A percentile compares a stretch with the other conserved stretches of the same genome.
phyloP scores from a whole-genome alignment of 2,113 vertebrate species.

The Origma solitaria region DNA sequence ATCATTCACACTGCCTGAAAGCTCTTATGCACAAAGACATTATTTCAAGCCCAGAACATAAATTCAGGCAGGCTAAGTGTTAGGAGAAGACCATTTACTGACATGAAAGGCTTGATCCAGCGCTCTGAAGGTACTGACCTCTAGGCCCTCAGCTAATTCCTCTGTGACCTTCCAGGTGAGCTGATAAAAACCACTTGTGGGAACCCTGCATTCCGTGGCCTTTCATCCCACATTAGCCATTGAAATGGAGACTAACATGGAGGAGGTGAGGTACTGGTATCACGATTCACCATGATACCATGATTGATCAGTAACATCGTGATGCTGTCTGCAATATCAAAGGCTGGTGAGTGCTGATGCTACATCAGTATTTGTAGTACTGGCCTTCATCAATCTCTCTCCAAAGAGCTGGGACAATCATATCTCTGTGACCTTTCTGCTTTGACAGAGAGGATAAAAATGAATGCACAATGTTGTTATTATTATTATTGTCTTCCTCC shows the following conservation, averaged over 20 bases:
- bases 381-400: not conserved
- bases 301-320: not conserved
- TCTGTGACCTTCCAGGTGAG: not conserved
- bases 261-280: not conserved
- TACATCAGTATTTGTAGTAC: not conserved
- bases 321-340: not conserved
- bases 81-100: not conserved
- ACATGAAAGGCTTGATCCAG: not conserved
- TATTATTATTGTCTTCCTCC: not conserved
- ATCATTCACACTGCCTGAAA: not conserved
- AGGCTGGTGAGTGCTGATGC: not conserved
- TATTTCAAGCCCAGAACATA: not conserved
- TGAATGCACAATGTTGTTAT: not conserved
- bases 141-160: not conserved
- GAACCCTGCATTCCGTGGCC: not conserved
- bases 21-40: not conserved
- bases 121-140: not conserved
- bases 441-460: not conserved
- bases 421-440: not conserved
- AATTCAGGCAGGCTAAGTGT: not conserved
- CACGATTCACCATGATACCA: not conserved
- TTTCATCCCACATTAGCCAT: not conserved
- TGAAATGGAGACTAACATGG: not conserved
- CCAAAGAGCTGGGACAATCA: not conserved
- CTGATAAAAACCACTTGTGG: not conserved